Evolutionary conservation across 2,113 vertebrate genomes (phyloP).

Genomic region (Rhabdornis inornatus): DNA sequence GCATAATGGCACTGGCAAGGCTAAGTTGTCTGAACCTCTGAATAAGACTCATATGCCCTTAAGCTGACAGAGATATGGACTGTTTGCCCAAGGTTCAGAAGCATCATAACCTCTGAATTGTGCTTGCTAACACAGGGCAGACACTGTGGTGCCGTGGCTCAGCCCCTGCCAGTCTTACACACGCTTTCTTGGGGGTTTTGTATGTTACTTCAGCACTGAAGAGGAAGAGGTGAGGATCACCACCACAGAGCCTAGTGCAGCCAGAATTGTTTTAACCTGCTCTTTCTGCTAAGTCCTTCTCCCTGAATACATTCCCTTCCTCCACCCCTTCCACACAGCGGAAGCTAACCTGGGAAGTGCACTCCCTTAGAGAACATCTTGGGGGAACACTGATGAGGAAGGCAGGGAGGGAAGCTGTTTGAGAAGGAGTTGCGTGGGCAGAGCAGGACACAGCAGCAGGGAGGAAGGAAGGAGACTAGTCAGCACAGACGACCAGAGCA

Average conservation of each 20-base stretch:
- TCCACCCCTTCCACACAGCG: background rate
- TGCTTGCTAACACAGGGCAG: background rate
- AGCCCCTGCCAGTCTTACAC: background rate
- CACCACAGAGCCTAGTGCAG: background rate
- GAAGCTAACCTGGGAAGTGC: background rate
- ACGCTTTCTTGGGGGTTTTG: background rate
- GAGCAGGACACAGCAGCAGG: background rate
- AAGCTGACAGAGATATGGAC: background rate
- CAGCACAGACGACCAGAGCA: background rate
- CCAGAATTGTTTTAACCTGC: background rate
- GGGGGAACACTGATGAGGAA: background rate
- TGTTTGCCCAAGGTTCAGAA: background rate
- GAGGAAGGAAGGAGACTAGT: slow-evolving; percentile 27
- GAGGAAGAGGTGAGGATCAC: background rate
- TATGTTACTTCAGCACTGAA: background rate
- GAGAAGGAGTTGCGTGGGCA: background rate
- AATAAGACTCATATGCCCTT: background rate
- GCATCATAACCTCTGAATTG: background rate
- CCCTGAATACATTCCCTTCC: background rate
- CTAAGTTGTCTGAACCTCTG: background rate
- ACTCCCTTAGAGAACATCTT: background rate
- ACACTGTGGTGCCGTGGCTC: accelerated
- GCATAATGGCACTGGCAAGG: background rate
- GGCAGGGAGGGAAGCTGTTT: background rate
- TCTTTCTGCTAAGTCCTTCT: background rate